phyloP scores from a whole-genome alignment of 2,113 vertebrate genomes.

The Noctilio leporinus region DNA sequence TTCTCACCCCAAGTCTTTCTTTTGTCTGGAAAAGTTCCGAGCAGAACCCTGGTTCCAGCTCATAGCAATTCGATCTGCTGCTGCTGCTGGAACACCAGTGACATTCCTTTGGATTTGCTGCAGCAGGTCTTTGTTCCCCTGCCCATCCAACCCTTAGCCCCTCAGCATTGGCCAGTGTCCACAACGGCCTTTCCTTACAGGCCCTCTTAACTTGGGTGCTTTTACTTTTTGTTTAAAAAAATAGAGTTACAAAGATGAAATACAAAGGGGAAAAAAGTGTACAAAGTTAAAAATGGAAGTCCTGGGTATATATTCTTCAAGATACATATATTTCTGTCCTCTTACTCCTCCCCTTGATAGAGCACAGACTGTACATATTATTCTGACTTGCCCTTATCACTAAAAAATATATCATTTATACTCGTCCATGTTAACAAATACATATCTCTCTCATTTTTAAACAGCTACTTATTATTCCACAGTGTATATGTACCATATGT shows the following conservation, averaged over 20 bases:
- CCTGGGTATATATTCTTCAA: not conserved
- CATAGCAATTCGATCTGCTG: not conserved
- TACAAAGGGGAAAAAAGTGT: not conserved
- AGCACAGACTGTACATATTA: not conserved
- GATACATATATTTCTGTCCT: no score
- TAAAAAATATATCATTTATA: not conserved
- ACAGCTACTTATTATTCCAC: not conserved
- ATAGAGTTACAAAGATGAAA: not conserved
- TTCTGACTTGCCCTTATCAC: not conserved
- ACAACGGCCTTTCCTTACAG: not conserved
- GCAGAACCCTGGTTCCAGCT: constrained; percentile 12
- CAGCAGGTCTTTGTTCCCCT: not conserved
- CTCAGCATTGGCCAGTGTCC: not conserved
- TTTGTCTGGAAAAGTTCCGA: not conserved
- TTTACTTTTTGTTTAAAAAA: not conserved
- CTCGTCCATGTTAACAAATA: not conserved
- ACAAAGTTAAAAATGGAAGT: not conserved
- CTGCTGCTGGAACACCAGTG: not conserved
- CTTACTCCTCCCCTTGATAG: not conserved
- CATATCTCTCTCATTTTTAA: not conserved
- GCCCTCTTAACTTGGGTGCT: not conserved
- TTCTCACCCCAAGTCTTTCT: not conserved
- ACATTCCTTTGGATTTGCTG: not conserved
- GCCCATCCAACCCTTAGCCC: not conserved
- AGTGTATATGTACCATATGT: not conserved